Evolutionary conservation across 2,888 invertebrate genomes (phyloP).

Genomic region (Pheosia gnoma): DNA sequence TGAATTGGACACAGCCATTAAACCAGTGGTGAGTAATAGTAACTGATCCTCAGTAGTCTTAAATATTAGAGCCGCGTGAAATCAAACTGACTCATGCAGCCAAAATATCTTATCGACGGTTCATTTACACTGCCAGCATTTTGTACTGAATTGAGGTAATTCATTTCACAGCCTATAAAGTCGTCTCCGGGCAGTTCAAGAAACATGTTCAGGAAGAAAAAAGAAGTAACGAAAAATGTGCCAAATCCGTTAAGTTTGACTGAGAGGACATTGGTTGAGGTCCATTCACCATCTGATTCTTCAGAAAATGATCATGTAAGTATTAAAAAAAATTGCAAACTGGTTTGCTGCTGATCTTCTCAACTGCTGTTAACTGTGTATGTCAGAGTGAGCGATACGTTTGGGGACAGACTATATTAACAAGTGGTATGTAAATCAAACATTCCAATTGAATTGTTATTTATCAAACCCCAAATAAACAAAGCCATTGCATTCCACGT

Average conservation of each 20-base stretch:
- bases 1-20: slow-evolving; percentile 63
- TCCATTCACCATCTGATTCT: slow-evolving; percentile 49
- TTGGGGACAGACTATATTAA: too few relatives aligned
- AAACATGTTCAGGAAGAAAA: slow-evolving; percentile 81
- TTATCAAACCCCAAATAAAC: too few relatives aligned
- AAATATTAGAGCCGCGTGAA: too few relatives aligned
- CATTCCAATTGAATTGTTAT: too few relatives aligned
- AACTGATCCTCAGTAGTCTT: background rate
- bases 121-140: too few relatives aligned
- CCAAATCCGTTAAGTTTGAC: slow-evolving; percentile 73
- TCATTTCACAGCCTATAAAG: slow-evolving; percentile 66
- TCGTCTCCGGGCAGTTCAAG: slow-evolving; percentile 69
- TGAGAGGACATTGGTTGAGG: slow-evolving; percentile 68
- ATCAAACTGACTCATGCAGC: too few relatives aligned
- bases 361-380: too few relatives aligned
- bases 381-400: too few relatives aligned
- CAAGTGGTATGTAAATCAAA: too few relatives aligned
- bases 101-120: too few relatives aligned
- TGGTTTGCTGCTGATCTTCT: too few relatives aligned
- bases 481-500: too few relatives aligned
- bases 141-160: background rate
- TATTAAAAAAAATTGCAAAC: slow-evolving; percentile 11
- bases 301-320: slow-evolving; percentile 69
- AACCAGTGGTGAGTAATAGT: slow-evolving; percentile 67
- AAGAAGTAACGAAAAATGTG: slow-evolving; percentile 53